Conservation (phyloP, 2,888 invertebrate genomes). For the Hirtodrosophila alboralis region DNA sequence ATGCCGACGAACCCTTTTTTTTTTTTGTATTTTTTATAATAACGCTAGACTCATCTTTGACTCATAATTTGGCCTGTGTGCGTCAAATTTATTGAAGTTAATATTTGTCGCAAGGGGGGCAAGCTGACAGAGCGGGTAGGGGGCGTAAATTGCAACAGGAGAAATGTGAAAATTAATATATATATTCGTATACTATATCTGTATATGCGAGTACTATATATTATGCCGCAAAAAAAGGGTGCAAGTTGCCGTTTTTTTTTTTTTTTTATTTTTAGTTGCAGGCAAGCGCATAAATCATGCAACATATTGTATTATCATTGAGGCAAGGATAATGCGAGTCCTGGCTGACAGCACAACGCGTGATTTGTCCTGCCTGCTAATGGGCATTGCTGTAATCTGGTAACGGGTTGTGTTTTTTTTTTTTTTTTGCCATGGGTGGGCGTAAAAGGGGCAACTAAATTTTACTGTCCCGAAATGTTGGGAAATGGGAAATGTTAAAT, state of each 20-base stretch:
- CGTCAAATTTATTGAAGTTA: slow-evolving; percentile 79
- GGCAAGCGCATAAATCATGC: slow-evolving; percentile 76
- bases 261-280: too few species aligned
- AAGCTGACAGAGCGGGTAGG: slow-evolving; percentile 4
- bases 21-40: too few species aligned
- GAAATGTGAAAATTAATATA: neutral
- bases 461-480: slow-evolving; percentile 9
- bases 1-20: slow-evolving; percentile 47
- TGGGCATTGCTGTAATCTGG: slow-evolving; percentile 44
- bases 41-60: slow-evolving; percentile 29
- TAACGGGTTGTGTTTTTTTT: slow-evolving; percentile 35
- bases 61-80: slow-evolving; percentile 64
- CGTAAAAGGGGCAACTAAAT: too few species aligned
- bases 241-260: slow-evolving; percentile 5
- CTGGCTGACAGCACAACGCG: slow-evolving; percentile 33
- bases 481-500: slow-evolving; percentile 11
- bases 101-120: slow-evolving; percentile 65
- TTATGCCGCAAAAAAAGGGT: slow-evolving; percentile 35
- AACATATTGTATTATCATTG: slow-evolving; percentile 80
- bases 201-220: slow-evolving; percentile 13
- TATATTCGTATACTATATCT: slow-evolving; percentile 11
- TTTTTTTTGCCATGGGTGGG: too few species aligned
- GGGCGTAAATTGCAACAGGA: slow-evolving; percentile 31
- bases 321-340: slow-evolving; percentile 23
- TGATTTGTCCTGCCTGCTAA: slow-evolving; percentile 65